Evolutionary conservation across 2,113 vertebrate species (phyloP).

Genomic region (Limanda limanda): DNA sequence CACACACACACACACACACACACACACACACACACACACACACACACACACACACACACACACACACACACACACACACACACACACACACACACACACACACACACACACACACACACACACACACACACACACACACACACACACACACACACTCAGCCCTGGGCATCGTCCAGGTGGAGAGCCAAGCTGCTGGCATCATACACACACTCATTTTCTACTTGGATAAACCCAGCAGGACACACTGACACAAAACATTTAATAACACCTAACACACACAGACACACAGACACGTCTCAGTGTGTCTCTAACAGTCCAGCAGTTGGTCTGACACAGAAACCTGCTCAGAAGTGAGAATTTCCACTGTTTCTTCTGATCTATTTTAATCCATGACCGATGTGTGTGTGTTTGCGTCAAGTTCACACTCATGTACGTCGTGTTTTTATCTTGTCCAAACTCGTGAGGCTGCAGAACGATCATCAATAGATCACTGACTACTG

Average conservation of each 20-base stretch:
- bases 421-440: no score
- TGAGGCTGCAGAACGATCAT: no score
- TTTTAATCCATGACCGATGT: conserved; percentile 24
- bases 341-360: conserved; percentile 36
- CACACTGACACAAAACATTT: conserved; percentile 43
- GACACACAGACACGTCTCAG: conserved; percentile 1
- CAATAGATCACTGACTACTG: no score
- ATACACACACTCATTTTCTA: conserved; percentile 71
- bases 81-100: conserved; percentile 31
- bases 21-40: conserved; percentile 17
- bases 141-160: conserved; percentile 25
- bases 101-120: conserved; percentile 22
- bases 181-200: conserved; percentile 65
- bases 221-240: conserved; percentile 69
- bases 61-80: conserved; percentile 22
- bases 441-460: no score
- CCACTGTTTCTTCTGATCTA: conserved; percentile 20
- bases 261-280: conserved; percentile 33
- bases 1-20: conserved; percentile 30
- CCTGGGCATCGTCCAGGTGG: conserved; percentile 74
- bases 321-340: conserved; percentile 36
- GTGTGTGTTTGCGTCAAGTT: no score
- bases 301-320: conserved; percentile 43
- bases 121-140: conserved; percentile 32
- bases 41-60: conserved; percentile 18